Evolutionary conservation across 1,140 invertebrate species (phyloP), one percentile per base, ranked within the genome.

Genomic region (Campodea augens): DNA sequence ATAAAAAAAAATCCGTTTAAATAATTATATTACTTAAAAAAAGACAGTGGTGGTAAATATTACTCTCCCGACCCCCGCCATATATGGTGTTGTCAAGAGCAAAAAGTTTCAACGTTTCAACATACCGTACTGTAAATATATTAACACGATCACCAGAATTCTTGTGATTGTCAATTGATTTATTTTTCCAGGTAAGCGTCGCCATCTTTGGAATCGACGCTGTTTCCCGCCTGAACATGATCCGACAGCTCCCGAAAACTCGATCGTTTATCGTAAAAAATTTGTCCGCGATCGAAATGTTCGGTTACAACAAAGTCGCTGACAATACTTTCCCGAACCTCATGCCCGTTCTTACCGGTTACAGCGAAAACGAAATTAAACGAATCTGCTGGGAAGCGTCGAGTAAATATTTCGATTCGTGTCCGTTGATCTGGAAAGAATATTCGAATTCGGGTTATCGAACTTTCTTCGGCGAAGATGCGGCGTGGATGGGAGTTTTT

Each of bases 181-280:
- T n/a, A n/a, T 32, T 32, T 10, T 32, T 32, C 27, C 27, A 43
- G 25, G 25, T 52, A 0, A 55, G 46, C 29, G 57, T 68, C 5
- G 50, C 65, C 4, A 58, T 67, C 52, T 49, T 68, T 4, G 66
- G 66, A 0, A 54, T 67, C 10, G 66, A 68, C 49, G 62, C 66
- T 0, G 57, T 66, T 2, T 68, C 66, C 1, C 54, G 63, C 10
- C 54, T 66, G 13, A 66, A 67, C 51, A 60, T 64, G 39, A 54
- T 59, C 5, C 55, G 66, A 2, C 59, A 63, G 29, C 57, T 68
- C 55, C 60, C 59, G 3, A 49, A 52, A 43, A 67, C 64, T 4
- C 50, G 55, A 13, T 15, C 46, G 5, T 62, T 57, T 46, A 52
- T 68, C 2, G 38, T 57, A 1, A 40, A 55, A 25, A 41, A 50